A percentile compares a stretch with the other conserved stretches of the same genome.
phyloP scores from a whole-genome alignment of 2,797 vertebrate genomes.

The Microctenopoma lineatum region DNA sequence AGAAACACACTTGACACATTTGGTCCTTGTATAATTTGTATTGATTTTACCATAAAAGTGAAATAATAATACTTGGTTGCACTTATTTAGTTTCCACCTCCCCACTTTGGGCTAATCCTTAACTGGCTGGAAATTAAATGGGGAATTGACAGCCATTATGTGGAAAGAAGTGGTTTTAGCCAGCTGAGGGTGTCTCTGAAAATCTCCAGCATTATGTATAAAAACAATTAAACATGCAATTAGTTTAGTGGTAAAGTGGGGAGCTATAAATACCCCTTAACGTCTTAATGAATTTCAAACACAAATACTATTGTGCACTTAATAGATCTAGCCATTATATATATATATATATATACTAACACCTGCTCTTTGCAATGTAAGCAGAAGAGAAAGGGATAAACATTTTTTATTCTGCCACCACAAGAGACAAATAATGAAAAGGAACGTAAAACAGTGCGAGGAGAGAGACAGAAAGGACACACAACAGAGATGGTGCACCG shows the following conservation, averaged over 20 bases:
- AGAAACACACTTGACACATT: not conserved
- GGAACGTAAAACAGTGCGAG: conserved; percentile 46
- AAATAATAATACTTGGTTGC: conserved; percentile 12
- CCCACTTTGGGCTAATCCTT: conserved; percentile 56
- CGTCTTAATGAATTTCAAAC: conserved; percentile 70
- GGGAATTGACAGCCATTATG: conserved; percentile 73
- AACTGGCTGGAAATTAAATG: conserved; percentile 70
- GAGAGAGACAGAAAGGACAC: conserved; percentile 33
- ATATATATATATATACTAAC: not conserved
- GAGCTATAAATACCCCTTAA: conserved; percentile 64
- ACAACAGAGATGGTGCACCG: conserved; percentile 37
- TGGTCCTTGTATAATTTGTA: conserved; percentile 14
- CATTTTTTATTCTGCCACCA: conserved; percentile 25
- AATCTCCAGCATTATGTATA: conserved; percentile 64
- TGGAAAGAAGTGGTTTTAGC: conserved; percentile 55
- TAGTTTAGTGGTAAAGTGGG: conserved; percentile 65
- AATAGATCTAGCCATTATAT: conserved; percentile 13
- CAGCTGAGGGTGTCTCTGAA: conserved; percentile 56
- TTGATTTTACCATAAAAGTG: conserved; percentile 29
- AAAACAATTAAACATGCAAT: conserved; percentile 74
- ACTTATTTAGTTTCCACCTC: conserved; percentile 32
- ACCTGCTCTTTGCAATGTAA: conserved; percentile 42
- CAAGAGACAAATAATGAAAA: conserved; percentile 38
- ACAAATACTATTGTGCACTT: conserved; percentile 28
- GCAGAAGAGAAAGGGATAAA: conserved; percentile 23